Evolutionary conservation across 2,113 vertebrate genomes (phyloP), one percentile per base, ranked within the genome.

Genomic region (Scomber scombrus): DNA sequence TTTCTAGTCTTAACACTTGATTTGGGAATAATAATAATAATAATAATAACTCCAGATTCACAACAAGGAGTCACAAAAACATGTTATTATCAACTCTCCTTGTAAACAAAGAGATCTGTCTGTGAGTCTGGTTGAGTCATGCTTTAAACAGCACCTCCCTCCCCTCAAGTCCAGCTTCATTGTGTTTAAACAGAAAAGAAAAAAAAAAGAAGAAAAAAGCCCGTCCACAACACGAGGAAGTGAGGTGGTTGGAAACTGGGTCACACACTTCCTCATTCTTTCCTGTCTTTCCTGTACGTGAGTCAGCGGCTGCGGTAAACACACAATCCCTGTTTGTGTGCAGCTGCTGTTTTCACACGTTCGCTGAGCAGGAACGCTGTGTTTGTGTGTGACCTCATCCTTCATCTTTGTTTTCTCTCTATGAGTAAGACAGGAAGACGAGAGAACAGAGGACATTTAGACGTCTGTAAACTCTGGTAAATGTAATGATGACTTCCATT

Each of bases 321-420:
- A 55, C 8, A 75, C 70, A 76, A 64, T 75, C 80, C 73, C 73
- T 86, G 81, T 81, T 78, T 85, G 69, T 70, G 54, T 71, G 55
- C 68, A 75, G 72, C 76, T 55, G 81, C 54, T 50, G 66, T 52
- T 45, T 47, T 52, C 69, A 54, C 62, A 51, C 34, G 14, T 60
- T 60, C 34, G 7, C 34, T 7, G 5, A 5, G 31, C 31, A 34
- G 31, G 31, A 34, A 5, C 31, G 31, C 31, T 9, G 8, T 40
- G 34, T 40, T 40, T 11, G 65, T 54, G 51, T 14, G 61, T 80
- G 76, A 79, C 64, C 75, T 80, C 67, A 68, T 63, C 76, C 21
- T 54, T 45, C 21, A 6, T 4, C 31, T 51, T 46, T 31, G 50
- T 2, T 3, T 54, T 55, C 6, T 64, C 43, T 68, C 26, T 15